Base-by-base conservation (phyloP, 2,888 invertebrate species). In the Ormyrus rosae region DNA sequence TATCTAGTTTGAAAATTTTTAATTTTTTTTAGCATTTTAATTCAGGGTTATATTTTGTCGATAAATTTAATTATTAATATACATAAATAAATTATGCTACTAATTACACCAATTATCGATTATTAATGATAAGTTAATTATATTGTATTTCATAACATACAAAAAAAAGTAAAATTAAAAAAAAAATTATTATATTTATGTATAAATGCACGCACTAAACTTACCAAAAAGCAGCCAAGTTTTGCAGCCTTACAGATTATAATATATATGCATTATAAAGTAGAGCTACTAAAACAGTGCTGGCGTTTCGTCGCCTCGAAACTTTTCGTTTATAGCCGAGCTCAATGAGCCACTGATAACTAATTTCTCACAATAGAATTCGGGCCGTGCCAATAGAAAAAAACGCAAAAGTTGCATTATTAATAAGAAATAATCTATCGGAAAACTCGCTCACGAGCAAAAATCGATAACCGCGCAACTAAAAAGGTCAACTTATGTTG, bases 401-500 rank as follows among this genome's bases (percentile, higher is more conserved):
- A 34, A 34, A 34, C 3, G 34, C 34, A 34, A 34, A 34, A 34
- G 34, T 3, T 34, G 34, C 34, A 34, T 34, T 34, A 34, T 34
- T 34, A 34, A 34, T 34, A 72, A 60, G 13, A 75, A 34, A 70
- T 75, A 80, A 80, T 75, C 80, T 75, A 75, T 80, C 75, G 73
- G 53, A 64, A 64, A 50, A 51, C 3, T 34, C 34, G 34, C 68
- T 64, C 70, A 9, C 58, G 53, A 76, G 63, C 55, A 76, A 80
- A 34, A 76, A 80, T 80, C 80, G 80, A 80, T 80, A 80, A 68
- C 76, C 71, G 76, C 76, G 80, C 71, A 71, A 76, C 69, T 73
- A 80, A 80, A 80, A 80, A 80, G 71, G 80, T 75, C 80, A 80
- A 63, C 34, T 34, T 34, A 34, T 34, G 34, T 4, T 34, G 34